Conservation (phyloP, 2,888 invertebrate species). For the Theodoxus fluviatilis region DNA sequence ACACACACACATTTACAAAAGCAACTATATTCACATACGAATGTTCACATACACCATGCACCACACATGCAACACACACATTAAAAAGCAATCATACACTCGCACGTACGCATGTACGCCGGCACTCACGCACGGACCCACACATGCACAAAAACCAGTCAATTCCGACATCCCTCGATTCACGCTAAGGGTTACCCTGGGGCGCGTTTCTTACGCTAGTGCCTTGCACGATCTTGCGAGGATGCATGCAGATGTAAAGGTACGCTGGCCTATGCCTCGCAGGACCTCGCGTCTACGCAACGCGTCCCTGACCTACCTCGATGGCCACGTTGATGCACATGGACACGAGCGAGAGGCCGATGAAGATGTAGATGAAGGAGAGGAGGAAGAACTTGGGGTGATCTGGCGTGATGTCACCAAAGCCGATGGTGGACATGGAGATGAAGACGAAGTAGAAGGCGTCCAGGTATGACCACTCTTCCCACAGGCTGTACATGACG, state of each 20-base stretch:
- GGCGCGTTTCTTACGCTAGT: not conserved
- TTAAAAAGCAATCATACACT: not conserved
- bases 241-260: no score
- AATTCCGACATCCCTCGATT: no score
- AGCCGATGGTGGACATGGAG: conserved; percentile 96
- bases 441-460: conserved; percentile 97
- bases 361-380: conserved; percentile 89
- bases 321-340: conserved; percentile 95
- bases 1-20: conserved; percentile 21
- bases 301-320: no score
- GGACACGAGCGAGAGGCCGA: conserved; percentile 92
- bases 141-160: not conserved
- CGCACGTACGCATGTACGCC: not conserved
- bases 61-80: conserved; percentile 9
- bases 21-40: not conserved
- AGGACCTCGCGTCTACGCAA: no score
- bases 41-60: not conserved
- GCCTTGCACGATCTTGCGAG: no score
- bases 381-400: conserved; percentile 89
- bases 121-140: not conserved
- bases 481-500: conserved; percentile 73
- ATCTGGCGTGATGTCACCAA: conserved; percentile 87
- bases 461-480: conserved; percentile 87
- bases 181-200: no score
- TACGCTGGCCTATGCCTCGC: no score